A percentile compares a stretch with the other conserved stretches of the same genome.
These are phyloP conservation scores for Diplazon laetatorius DNA, from an alignment of 2,888 invertebrate species.

Conservation along the genomic window DNA sequence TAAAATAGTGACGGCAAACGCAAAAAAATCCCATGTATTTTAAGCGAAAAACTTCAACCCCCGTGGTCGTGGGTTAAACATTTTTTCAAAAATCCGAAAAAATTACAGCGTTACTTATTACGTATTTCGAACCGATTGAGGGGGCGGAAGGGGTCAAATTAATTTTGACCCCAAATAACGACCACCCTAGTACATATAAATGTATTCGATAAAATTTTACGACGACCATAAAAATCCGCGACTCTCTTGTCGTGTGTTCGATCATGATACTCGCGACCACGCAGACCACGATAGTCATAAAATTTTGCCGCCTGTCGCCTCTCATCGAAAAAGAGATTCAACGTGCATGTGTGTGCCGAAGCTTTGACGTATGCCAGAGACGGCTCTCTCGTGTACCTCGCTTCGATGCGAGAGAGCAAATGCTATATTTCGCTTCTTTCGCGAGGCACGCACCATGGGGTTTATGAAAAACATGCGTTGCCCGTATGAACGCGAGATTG, in stretches of 20 bases:
- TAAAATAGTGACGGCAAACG: too few relatives aligned
- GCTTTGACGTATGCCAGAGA: slow-evolving; percentile 35
- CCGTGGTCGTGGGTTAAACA: too few relatives aligned
- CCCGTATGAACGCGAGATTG: slow-evolving; percentile 40
- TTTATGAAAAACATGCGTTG: slow-evolving; percentile 53
- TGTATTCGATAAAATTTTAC: slow-evolving; percentile 12
- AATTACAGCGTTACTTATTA: too few relatives aligned
- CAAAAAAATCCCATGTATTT: too few relatives aligned
- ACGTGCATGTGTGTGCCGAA: too few relatives aligned
- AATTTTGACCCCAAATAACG: too few relatives aligned
- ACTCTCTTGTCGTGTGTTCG: neutral
- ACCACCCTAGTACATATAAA: too few relatives aligned
- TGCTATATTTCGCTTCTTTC: slow-evolving; percentile 21
- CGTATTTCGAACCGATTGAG: too few relatives aligned
- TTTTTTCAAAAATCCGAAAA: too few relatives aligned
- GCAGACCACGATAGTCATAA: slow-evolving; percentile 7
- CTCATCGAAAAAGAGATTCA: slow-evolving; percentile 7
- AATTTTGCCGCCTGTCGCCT: neutral
- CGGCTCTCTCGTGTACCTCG: slow-evolving; percentile 8
- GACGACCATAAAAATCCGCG: slow-evolving; percentile 1
- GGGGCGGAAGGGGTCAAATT: too few relatives aligned
- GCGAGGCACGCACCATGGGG: slow-evolving; percentile 21
- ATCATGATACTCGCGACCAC: slow-evolving; percentile 14
- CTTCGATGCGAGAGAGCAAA: slow-evolving; percentile 28
- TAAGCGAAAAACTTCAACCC: too few relatives aligned